Conservation (phyloP, 2,888 invertebrate species). For the Xestobium rufovillosum region DNA sequence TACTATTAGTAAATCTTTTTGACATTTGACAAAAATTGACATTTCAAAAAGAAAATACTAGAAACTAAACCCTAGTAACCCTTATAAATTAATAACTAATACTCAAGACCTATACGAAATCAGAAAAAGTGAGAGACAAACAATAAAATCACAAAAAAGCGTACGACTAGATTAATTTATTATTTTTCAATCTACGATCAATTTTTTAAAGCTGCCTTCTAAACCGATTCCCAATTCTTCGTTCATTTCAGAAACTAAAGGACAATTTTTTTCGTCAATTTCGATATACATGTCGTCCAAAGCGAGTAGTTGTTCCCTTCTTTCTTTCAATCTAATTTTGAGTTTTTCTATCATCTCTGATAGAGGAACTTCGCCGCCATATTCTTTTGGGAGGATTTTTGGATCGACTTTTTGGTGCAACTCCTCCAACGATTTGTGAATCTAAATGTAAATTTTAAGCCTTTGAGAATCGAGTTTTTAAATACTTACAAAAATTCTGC, state of each 20-base stretch:
- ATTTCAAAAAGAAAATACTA: no score
- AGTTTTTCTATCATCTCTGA: slow-evolving; percentile 73
- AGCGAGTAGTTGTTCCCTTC: slow-evolving; percentile 58
- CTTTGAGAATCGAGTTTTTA: neutral
- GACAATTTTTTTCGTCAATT: slow-evolving; percentile 48
- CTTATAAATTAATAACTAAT: no score
- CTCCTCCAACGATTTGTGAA: slow-evolving; percentile 69
- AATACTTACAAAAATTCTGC: slow-evolving; percentile 64
- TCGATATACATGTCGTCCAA: slow-evolving; percentile 72
- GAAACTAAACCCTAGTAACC: no score
- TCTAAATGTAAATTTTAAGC: slow-evolving; percentile 43
- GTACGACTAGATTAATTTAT: no score
- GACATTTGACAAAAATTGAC: no score
- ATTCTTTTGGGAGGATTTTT: slow-evolving; percentile 76
- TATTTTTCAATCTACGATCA: slow-evolving; percentile 75
- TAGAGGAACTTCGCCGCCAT: slow-evolving; percentile 76
- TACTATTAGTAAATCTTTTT: no score
- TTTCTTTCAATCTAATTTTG: slow-evolving; percentile 56
- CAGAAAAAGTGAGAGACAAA: no score
- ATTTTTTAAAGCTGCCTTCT: slow-evolving; percentile 75
- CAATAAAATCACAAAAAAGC: no score
- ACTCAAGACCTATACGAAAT: no score
- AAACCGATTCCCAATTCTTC: slow-evolving; percentile 66
- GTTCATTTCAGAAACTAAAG: slow-evolving; percentile 45
- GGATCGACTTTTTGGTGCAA: slow-evolving; percentile 63